Base-by-base conservation (phyloP, 2,113 vertebrate species). In the Tetrax tetrax region DNA sequence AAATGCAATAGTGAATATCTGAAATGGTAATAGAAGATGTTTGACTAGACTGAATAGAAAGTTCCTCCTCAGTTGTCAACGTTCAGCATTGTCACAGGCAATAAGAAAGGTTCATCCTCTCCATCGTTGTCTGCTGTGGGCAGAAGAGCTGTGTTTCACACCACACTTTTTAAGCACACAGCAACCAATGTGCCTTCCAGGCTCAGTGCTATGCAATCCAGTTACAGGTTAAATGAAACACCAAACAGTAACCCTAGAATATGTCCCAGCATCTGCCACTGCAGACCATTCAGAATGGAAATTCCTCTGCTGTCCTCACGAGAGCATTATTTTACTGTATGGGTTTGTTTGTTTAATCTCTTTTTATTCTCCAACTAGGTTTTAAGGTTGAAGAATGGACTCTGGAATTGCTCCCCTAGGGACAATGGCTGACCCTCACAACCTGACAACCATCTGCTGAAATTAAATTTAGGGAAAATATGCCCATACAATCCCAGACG, bases 381-480 rank as follows among this genome's bases (percentile, higher is more conserved):
- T 91, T 53, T 29, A 20, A 93, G 72, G 61, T 83, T 83, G 83
- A 87, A 75, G 57, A 77, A 92, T 5, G 22, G 57, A 45, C 37
- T 87, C 41, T 74, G 35, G 35, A 88, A 88, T 84, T 31, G 87
- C 51, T 69, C 60, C 68, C 61, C 20, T 23, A 71, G 82, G 53
- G 72, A 88, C 56, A 89, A 53, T 14, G 64, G 38, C 35, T 87
- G 82, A 92, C 96, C 82, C 72, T 83, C 38, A 43, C 68, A 93
- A 78, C 79, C 64, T 95, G 81, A 95, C 56, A 96, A 79, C 76
- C 77, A 90, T 79, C 76, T 91, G 89, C 56, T 81, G 38, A 94
- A 92, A 68, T 37, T 61, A 86, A 94, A 77, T 80, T 74, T 91
- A 75, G 50, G 27, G 24, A 84, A 81, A 94, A 92, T 45, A 87